phyloP scores from a whole-genome alignment of 2,888 invertebrate genomes.

The Adela reaumurella region DNA sequence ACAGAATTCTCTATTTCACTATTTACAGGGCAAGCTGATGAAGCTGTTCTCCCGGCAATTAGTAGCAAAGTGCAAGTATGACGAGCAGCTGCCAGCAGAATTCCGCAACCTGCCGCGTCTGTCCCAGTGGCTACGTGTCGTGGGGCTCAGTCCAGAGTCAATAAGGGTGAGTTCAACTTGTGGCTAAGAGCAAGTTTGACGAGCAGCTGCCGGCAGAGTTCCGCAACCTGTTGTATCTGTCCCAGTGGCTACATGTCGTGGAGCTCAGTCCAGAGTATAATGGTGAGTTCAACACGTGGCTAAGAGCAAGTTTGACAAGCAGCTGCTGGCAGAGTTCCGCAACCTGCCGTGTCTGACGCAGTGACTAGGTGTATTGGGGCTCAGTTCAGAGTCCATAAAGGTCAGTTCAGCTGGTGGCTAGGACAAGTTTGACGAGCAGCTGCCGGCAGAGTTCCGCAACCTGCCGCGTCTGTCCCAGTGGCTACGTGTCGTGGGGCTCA shows the following conservation, averaged over 20 bases:
- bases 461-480: conserved; percentile 85
- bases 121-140: conserved; percentile 88
- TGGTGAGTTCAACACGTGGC: conserved; percentile 76
- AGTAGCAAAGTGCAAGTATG: conserved; percentile 77
- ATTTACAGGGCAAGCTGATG: conserved; percentile 81
- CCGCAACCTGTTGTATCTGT: conserved; percentile 74
- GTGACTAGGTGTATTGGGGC: conserved; percentile 90
- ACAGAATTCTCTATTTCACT: no score
- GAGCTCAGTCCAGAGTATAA: conserved; percentile 72
- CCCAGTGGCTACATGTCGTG: conserved; percentile 90
- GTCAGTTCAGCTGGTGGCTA: conserved; percentile 78
- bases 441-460: conserved; percentile 62
- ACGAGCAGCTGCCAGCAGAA: conserved; percentile 59
- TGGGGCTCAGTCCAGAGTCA: conserved; percentile 73
- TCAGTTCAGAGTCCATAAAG: conserved; percentile 68
- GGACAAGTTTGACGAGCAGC: conserved; percentile 67
- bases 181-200: conserved; percentile 77
- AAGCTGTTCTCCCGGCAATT: conserved; percentile 90
- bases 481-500: conserved; percentile 86
- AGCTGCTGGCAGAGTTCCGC: conserved; percentile 58
- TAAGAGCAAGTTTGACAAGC: conserved; percentile 73
- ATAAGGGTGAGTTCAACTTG: conserved; percentile 71
- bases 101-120: conserved; percentile 75
- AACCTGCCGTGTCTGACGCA: conserved; percentile 80
- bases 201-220: conserved; percentile 61